phyloP scores from a whole-genome alignment of 1,140 invertebrate genomes.

The Panagrolaimus sp. region DNA sequence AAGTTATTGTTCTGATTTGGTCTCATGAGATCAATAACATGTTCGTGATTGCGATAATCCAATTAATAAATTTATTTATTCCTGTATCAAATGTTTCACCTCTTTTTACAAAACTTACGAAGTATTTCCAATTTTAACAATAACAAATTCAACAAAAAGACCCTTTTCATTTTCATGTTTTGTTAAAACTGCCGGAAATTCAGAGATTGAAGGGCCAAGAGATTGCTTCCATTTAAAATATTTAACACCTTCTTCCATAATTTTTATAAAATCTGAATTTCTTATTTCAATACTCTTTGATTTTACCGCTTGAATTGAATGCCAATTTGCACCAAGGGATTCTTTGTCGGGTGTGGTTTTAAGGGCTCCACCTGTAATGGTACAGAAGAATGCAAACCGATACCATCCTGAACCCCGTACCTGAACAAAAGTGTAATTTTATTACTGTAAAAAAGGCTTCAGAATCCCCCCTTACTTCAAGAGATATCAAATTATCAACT shows the following conservation, averaged over 20 bases:
- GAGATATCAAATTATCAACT: slow-evolving; percentile 75
- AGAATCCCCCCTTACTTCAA: slow-evolving; percentile 73
- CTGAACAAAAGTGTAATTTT: no score
- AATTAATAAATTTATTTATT: no score
- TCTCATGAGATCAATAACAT: no score
- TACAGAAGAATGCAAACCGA: slow-evolving; percentile 79
- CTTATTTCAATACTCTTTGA: slow-evolving; percentile 36
- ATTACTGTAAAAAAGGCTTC: no score
- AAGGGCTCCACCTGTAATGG: slow-evolving; percentile 72
- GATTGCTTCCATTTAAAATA: slow-evolving; percentile 22
- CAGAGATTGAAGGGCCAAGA: neutral
- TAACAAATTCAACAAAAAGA: slow-evolving; percentile 58
- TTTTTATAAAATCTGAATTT: slow-evolving; percentile 40
- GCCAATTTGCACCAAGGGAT: slow-evolving; percentile 21
- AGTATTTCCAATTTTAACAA: slow-evolving; percentile 40
- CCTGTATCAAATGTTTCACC: no score
- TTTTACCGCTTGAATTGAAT: slow-evolving; percentile 19
- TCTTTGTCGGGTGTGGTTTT: slow-evolving; percentile 77
- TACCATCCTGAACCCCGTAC: slow-evolving; percentile 75
- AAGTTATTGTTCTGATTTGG: no score
- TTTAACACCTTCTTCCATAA: slow-evolving; percentile 48
- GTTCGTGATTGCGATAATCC: no score
- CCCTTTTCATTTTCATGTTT: slow-evolving; percentile 40
- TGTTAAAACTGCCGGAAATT: slow-evolving; percentile 31
- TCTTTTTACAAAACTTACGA: slow-evolving; percentile 34